Evolutionary conservation across 2,113 vertebrate genomes (phyloP), one percentile per base, ranked within the genome.

Genomic region (Galemys pyrenaicus): DNA sequence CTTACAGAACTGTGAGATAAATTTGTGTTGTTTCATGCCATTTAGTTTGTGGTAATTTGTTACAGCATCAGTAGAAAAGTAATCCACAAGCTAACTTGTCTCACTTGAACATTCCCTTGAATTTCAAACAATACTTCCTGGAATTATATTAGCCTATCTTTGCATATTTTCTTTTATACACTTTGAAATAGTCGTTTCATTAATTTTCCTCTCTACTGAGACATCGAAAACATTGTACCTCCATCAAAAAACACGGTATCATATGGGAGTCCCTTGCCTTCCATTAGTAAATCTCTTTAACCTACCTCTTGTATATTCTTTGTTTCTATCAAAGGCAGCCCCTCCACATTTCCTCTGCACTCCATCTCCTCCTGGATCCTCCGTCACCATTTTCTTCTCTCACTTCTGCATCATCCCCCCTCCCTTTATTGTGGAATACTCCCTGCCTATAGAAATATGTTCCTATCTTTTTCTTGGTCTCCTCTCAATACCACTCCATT

Each of bases 171-270:
- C 32, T 58, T 89, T 82, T 58, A 13, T 68, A 44, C 37, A 67
- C 10, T 86, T 68, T 62, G 67, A 89, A 92, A 75, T 19, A 56
- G 15, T 6, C 35, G 68, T 78, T 90, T 95, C 46, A 46, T 80
- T 88, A 56, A 79, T 68, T 95, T 86, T 75, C 26, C 28, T 92
- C n/a, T 88, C 67, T 58, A 62, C 20, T 56, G 44, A 95, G 51
- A 70, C 9, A 41, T 90, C 39, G 28, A 24, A 89, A 86, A 41
- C 16, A 37, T n/a, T 64, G 24, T 24, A 46, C 26, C 26, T 32
- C 60, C 30, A 79, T 46, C 12, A 77, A 79, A 89, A 77, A 35
- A 51, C n/a, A 73, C 3, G 37, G 56, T 79, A 71, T 83, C 49
- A 62, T 70, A 67, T 74, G 19, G 35, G 71, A 58, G 20, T 20